Conservation (phyloP, 2,797 vertebrate species). For the Peromyscus aztecus region DNA sequence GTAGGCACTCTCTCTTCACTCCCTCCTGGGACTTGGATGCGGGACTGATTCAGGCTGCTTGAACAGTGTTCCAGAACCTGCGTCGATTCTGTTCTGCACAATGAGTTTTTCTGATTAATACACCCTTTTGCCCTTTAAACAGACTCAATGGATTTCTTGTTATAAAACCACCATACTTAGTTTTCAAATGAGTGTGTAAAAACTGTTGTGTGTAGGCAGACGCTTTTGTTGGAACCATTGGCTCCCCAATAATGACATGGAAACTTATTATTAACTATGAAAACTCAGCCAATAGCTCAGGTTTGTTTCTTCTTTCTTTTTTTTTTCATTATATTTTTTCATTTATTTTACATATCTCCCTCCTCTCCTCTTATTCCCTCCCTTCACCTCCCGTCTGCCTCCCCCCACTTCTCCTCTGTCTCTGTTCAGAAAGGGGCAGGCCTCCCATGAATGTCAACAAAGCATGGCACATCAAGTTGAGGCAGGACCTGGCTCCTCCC, state of each 20-base stretch:
- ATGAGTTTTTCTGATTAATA: no score
- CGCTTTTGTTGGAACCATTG: not conserved
- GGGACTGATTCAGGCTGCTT: no score
- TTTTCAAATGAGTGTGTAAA: not conserved
- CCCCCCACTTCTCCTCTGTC: not conserved
- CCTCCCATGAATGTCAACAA: not conserved
- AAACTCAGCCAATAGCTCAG: not conserved
- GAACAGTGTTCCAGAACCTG: no score
- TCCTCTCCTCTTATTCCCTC: not conserved
- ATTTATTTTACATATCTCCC: not conserved
- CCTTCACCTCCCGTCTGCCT: not conserved
- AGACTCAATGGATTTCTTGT: no score
- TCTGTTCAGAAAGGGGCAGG: not conserved
- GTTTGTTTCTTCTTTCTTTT: not conserved
- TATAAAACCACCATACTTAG: not conserved
- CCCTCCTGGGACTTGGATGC: no score
- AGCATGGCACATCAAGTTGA: not conserved
- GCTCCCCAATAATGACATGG: not conserved
- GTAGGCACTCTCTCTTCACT: no score
- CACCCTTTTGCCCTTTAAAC: no score
- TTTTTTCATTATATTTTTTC: not conserved
- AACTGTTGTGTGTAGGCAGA: not conserved
- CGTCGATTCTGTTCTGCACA: no score
- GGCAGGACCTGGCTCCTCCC: not conserved
- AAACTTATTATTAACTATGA: not conserved